Evolutionary conservation across 2,113 vertebrate species (phyloP).

Genomic region (Aleadryas rufinucha): DNA sequence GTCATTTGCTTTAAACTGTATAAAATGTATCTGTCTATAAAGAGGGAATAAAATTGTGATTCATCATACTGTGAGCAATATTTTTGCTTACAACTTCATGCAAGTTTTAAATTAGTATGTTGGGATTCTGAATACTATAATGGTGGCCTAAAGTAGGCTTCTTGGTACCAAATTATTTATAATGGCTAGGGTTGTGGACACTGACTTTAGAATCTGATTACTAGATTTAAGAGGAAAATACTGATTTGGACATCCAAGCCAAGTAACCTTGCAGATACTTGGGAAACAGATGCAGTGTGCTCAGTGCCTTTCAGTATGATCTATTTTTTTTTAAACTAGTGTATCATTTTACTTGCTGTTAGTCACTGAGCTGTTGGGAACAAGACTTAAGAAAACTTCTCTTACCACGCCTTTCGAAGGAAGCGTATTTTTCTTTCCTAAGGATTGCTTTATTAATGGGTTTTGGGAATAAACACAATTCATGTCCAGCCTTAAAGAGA

Average conservation of each 20-base stretch:
- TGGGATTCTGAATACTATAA: constrained; percentile 79
- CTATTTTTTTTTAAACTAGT: constrained; percentile 46
- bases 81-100: constrained; percentile 84
- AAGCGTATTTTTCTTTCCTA: constrained; percentile 64
- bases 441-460: constrained; percentile 65
- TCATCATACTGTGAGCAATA: constrained; percentile 87
- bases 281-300: constrained; percentile 71
- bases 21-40: constrained; percentile 97
- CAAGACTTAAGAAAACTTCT: constrained; percentile 68
- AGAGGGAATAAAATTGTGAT: constrained; percentile 91
- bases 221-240: constrained; percentile 67
- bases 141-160: constrained; percentile 85
- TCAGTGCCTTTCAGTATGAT: constrained; percentile 78
- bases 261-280: constrained; percentile 72
- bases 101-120: constrained; percentile 81
- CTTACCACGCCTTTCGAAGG: constrained; percentile 58
- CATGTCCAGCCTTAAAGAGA: constrained; percentile 77
- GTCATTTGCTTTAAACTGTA: constrained; percentile 89
- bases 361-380: constrained; percentile 82
- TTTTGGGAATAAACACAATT: constrained; percentile 65
- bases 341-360: constrained; percentile 74
- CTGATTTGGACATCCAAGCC: constrained; percentile 77
- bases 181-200: constrained; percentile 73
- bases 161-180: constrained; percentile 83
- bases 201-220: constrained; percentile 74